phyloP scores from a whole-genome alignment of 2,888 invertebrate species.

The Carabus problematicus region DNA sequence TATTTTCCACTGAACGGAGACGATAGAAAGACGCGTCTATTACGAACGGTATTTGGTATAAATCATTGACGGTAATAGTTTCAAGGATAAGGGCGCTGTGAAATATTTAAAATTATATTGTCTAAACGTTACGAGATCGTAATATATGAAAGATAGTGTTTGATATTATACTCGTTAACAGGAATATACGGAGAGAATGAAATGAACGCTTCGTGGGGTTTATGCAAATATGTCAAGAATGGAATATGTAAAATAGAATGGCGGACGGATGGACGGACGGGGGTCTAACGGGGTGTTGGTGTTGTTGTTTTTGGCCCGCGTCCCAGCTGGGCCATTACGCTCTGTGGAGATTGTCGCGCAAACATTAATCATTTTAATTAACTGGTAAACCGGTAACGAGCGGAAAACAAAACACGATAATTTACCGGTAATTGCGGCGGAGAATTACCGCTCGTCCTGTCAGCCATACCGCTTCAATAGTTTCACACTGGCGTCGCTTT shows the following conservation, averaged over 20 bases:
- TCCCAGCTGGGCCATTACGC: slow-evolving; percentile 33
- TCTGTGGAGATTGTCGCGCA: slow-evolving; percentile 33
- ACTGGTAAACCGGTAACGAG: slow-evolving; percentile 45
- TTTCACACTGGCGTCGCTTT: no score
- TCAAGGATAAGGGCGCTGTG: background rate
- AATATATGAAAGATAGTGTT: no score
- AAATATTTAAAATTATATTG: no score
- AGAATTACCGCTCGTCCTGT: slow-evolving; percentile 41
- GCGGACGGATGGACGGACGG: background rate
- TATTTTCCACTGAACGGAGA: no score
- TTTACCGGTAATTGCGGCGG: slow-evolving; percentile 46
- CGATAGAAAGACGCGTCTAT: no score
- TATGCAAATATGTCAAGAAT: slow-evolving; percentile 2
- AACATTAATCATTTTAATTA: slow-evolving; percentile 45
- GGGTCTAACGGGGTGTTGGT: no score
- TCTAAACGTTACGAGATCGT: no score
- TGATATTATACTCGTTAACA: no score
- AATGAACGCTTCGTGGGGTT: no score
- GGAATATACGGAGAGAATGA: no score
- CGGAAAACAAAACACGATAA: slow-evolving; percentile 46
- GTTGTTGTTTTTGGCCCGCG: slow-evolving; percentile 6
- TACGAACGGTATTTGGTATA: no score
- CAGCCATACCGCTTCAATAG: background rate
- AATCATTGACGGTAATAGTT: background rate
- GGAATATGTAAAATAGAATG: slow-evolving; percentile 3